Percentiles rank a stretch among this genome's conserved stretches.
These are phyloP conservation scores for Cyclophora punctaria DNA, from an alignment of 2,888 invertebrate genomes.

Conservation along the genomic window DNA sequence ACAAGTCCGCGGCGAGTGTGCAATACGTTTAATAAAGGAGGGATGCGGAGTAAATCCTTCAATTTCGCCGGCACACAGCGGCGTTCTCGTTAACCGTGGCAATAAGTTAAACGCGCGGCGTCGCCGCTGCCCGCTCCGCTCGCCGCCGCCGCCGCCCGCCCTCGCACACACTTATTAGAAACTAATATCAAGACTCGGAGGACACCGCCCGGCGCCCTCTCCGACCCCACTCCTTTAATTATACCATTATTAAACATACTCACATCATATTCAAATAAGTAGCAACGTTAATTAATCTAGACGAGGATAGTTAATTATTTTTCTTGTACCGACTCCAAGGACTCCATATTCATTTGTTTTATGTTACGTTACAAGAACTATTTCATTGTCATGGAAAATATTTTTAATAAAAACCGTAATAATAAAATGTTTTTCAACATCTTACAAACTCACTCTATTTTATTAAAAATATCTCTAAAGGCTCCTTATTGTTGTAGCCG, in stretches of 20 bases:
- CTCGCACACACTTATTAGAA: too few species aligned
- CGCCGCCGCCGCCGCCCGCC: slow-evolving; percentile 22
- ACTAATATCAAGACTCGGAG: too few species aligned
- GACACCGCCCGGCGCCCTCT: too few species aligned
- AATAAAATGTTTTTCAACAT: slow-evolving; percentile 3
- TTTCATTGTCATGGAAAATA: too few species aligned
- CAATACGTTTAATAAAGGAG: slow-evolving; percentile 75
- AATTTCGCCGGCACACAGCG: slow-evolving; percentile 74
- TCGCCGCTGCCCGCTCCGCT: slow-evolving; percentile 31
- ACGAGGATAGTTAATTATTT: too few species aligned
- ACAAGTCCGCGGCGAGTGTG: slow-evolving; percentile 49
- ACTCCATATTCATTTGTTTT: too few species aligned
- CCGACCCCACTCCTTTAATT: too few species aligned
- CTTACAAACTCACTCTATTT: slow-evolving; percentile 6
- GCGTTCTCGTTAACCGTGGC: slow-evolving; percentile 75
- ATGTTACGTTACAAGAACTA: too few species aligned
- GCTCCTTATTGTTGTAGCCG: slow-evolving; percentile 17
- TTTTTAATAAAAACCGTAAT: background rate
- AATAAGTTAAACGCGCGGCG: slow-evolving; percentile 71
- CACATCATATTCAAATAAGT: too few species aligned
- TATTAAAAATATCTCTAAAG: slow-evolving; percentile 13
- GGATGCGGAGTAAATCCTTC: slow-evolving; percentile 75
- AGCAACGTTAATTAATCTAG: too few species aligned
- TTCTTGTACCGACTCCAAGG: too few species aligned
- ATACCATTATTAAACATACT: too few species aligned